Evolutionary conservation across 2,888 invertebrate genomes (phyloP).

Genomic region (Dryadula phaetusa): DNA sequence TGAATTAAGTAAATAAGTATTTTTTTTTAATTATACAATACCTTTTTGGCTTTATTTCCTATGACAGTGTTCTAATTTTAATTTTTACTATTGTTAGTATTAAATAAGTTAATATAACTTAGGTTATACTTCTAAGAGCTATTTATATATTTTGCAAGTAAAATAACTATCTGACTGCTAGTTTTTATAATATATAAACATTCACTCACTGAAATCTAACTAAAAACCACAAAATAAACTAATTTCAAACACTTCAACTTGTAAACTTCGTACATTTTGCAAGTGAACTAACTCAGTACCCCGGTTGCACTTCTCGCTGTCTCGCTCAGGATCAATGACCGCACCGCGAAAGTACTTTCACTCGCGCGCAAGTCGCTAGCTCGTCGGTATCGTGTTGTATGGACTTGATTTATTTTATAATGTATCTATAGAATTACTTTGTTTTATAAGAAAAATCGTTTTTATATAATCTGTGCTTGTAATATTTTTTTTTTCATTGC

Average conservation of each 20-base stretch:
- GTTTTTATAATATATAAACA: too few relatives aligned
- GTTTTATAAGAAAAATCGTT: background rate
- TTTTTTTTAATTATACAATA: too few relatives aligned
- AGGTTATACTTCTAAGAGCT: too few relatives aligned
- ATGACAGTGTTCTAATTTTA: too few relatives aligned
- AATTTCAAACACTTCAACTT: background rate
- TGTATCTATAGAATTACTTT: slow-evolving; percentile 3
- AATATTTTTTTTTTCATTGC: too few relatives aligned
- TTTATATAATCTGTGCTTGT: background rate
- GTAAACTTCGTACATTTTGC: background rate
- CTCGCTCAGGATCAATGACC: slow-evolving; percentile 76
- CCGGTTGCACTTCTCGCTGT: slow-evolving; percentile 39
- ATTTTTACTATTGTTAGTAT: too few relatives aligned
- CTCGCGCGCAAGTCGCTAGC: slow-evolving; percentile 75
- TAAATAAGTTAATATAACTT: too few relatives aligned
- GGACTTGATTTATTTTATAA: slow-evolving; percentile 48
- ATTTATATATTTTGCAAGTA: too few relatives aligned
- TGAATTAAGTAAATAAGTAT: too few relatives aligned
- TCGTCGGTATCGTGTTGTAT: slow-evolving; percentile 56
- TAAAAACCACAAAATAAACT: background rate
- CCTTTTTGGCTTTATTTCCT: too few relatives aligned
- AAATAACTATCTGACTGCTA: too few relatives aligned
- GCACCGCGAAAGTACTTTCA: slow-evolving; percentile 83
- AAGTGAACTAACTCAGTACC: background rate
- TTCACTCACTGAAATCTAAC: background rate